Evolutionary conservation across 2,113 vertebrate species (phyloP).

Genomic region (Anser cygnoides): DNA sequence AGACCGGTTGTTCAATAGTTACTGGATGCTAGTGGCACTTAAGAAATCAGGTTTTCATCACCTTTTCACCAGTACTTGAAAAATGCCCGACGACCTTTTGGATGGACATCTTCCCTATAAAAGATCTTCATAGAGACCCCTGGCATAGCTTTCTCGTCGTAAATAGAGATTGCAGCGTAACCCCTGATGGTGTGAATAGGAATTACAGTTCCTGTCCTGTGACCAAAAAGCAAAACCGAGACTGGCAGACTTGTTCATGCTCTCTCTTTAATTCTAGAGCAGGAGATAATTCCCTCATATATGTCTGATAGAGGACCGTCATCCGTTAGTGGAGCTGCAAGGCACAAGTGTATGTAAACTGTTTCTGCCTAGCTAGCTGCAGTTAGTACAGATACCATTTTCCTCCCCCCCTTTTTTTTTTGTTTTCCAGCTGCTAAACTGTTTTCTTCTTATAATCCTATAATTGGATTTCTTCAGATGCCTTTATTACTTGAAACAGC

Average conservation of each 20-base stretch:
- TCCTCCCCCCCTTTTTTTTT: neutral
- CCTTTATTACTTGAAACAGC: constrained; percentile 6
- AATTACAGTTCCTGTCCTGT: neutral
- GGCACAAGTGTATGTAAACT: neutral
- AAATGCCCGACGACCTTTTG: neutral
- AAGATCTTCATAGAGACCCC: neutral
- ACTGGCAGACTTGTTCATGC: neutral
- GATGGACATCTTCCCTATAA: neutral
- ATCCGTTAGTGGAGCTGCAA: neutral
- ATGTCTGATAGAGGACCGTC: neutral
- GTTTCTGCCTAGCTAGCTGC: neutral
- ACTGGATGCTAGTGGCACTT: neutral
- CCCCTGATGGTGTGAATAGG: neutral
- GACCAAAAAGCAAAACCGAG: neutral
- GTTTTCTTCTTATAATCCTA: constrained; percentile 54
- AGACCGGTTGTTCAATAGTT: neutral
- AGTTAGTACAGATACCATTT: neutral
- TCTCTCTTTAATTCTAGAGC: neutral
- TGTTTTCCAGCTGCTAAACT: constrained; percentile 17
- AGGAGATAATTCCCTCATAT: neutral
- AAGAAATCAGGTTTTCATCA: neutral
- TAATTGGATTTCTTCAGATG: constrained; percentile 56
- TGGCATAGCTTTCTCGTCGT: neutral
- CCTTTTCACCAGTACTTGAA: neutral
- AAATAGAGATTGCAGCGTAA: neutral